Evolutionary conservation across 2,888 invertebrate species (phyloP).

Genomic region (Morinoia aosen): DNA sequence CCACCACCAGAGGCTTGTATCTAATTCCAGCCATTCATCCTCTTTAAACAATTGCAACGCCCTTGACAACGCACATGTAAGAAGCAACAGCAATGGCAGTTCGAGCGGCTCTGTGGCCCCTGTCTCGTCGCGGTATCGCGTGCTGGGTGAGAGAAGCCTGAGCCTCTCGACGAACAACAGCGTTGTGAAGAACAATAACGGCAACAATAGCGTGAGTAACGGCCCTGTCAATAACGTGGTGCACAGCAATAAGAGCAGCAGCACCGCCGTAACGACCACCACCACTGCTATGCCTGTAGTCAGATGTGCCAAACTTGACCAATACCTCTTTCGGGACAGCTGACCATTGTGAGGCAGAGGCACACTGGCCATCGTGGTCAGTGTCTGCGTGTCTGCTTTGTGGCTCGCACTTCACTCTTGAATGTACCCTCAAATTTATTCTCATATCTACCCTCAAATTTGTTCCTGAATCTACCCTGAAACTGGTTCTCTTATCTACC

Average conservation of each 20-base stretch:
- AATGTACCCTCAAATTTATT: not conserved
- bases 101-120: not conserved
- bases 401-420: slow-evolving; percentile 12
- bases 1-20: slow-evolving; percentile 42
- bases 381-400: not conserved
- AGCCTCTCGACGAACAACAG: slow-evolving; percentile 35
- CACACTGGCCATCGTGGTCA: slow-evolving; percentile 12
- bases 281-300: slow-evolving; percentile 32
- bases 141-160: not conserved
- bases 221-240: slow-evolving; percentile 16
- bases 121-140: slow-evolving; percentile 16
- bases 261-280: slow-evolving; percentile 27
- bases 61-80: not conserved
- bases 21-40: slow-evolving; percentile 30
- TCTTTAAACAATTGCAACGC: slow-evolving; percentile 42
- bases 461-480: not conserved
- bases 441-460: not conserved
- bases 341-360: slow-evolving; percentile 51
- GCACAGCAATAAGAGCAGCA: slow-evolving; percentile 34
- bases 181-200: slow-evolving; percentile 25
- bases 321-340: slow-evolving; percentile 23
- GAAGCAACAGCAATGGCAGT: slow-evolving; percentile 28
- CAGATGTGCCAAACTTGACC: slow-evolving; percentile 36
- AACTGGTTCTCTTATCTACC: not conserved
- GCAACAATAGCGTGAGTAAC: slow-evolving; percentile 34